Base-by-base conservation (phyloP, 1,140 invertebrate species). In the Melanaphis sacchari region DNA sequence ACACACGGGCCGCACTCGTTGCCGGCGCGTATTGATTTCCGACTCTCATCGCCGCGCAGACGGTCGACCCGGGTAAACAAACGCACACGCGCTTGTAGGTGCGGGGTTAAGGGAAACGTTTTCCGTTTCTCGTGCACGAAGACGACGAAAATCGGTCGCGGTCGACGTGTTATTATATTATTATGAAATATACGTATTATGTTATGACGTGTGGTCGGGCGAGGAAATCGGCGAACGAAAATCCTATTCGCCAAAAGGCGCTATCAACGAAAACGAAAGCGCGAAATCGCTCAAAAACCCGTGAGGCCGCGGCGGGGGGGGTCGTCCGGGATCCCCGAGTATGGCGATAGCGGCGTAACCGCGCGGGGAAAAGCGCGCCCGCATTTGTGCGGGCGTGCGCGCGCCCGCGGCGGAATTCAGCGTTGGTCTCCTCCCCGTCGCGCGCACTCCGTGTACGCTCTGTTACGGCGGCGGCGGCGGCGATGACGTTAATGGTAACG, bases 1-100 rank as follows among this genome's bases (percentile, higher is more conserved):
- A 38, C 82, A 87, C 41, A 87, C 85, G 85, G 43, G 26, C 43
- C 41, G 41, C 41, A 76, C 59, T n/a, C 59, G 59, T 87, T 31
- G 26, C 36, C 85, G 81, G 31, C 31, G 85, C 85, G 85, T 87
- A 87, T 87, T 87, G 85, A 87, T 87, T 87, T 87, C 85, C 82
- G 40, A 84, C 85, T 87, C 85, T 46, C 40, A 31, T 43, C 85
- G 41, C 85, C 15, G 85, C 26, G 26, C 82, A 38, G 82, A 24
- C 38, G 82, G 40, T 22, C 59, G 59, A 76, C 82, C 38, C 82
- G 82, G 38, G 82, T 82, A 82, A 82, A 82, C n/a, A 82, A 82
- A 82, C n/a, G 76, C 36, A 9, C 76, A 22, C 21, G 11, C 18
- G 18, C 76, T 18, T 36, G 81, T 7, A 22, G 38, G 18, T 1